These are phyloP conservation scores for Phragmatobia fuliginosa DNA, from an alignment of 2,888 invertebrate genomes.

Conservation along the genomic window DNA sequence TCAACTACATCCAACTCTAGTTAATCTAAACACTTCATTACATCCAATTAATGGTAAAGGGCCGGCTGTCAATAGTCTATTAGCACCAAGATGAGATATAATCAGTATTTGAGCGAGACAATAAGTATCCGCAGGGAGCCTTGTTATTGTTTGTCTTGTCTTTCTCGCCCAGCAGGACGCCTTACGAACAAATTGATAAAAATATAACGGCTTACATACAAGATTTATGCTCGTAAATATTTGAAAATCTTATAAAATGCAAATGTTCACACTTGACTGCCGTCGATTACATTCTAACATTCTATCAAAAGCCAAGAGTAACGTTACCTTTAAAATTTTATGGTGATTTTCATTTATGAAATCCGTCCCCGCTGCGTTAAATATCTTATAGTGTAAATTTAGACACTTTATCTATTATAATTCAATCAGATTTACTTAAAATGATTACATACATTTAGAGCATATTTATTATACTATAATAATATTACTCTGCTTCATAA, in stretches of 20 bases:
- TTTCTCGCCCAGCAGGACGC: slow-evolving; percentile 70
- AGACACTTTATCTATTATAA: slow-evolving; percentile 41
- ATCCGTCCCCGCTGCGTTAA: slow-evolving; percentile 40
- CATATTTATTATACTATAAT: slow-evolving; percentile 37
- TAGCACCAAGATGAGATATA: slow-evolving; percentile 75
- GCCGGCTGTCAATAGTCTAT: slow-evolving; percentile 70
- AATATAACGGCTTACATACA: slow-evolving; percentile 59
- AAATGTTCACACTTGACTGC: slow-evolving; percentile 39
- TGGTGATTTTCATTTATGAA: slow-evolving; percentile 32
- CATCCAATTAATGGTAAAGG: slow-evolving; percentile 63
- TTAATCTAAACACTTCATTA: slow-evolving; percentile 45
- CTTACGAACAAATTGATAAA: slow-evolving; percentile 73
- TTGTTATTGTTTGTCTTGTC: slow-evolving; percentile 78
- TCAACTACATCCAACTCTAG: slow-evolving; percentile 34
- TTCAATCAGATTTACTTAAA: slow-evolving; percentile 38
- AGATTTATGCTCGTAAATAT: slow-evolving; percentile 45
- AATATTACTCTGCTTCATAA: slow-evolving; percentile 22
- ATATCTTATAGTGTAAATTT: slow-evolving; percentile 37
- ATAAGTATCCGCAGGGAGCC: slow-evolving; percentile 76
- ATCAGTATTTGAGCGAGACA: slow-evolving; percentile 72
- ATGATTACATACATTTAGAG: slow-evolving; percentile 34
- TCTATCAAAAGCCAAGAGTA: slow-evolving; percentile 32
- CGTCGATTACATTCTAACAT: slow-evolving; percentile 42
- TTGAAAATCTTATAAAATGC: slow-evolving; percentile 45
- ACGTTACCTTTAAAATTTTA: slow-evolving; percentile 27